Evolutionary conservation across 2,797 vertebrate genomes (phyloP), one percentile per base, ranked within the genome.

Genomic region (Ctenopoma kingsleyae): DNA sequence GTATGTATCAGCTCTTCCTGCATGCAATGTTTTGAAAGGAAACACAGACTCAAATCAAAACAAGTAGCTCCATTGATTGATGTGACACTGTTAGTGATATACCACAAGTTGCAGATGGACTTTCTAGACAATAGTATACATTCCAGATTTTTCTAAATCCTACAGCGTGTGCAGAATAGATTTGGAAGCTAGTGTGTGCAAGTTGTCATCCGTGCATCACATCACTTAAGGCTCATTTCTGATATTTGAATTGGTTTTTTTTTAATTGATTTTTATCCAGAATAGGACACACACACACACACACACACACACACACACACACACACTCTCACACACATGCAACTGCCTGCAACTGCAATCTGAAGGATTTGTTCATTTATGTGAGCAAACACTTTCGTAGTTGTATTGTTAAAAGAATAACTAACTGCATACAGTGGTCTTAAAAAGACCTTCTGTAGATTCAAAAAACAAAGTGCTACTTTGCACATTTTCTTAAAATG

Each of bases 401-500:
- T 92, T 88, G 83, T 83, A 82, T 86, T 65, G 74, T 82, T 85
- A 75, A 85, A 79, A 89, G 68, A 87, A 82, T 77, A 90, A 89
- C 75, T 77, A 88, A 87, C 88, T 82, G 77, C 85, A 77, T 85
- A 86, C 82, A 74, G 81, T 23, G 78, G 84, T 92, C 91, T 81
- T 82, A 76, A 74, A 84, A 81, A 79, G 87, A 81, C 84, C 73
- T 12, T 73, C 92, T 88, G 89, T 87, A 72, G 59, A 81, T 90
- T 87, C 0, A 16, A 74, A 84, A 79, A 92, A 86, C 73, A 91
- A 89, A 90, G 93, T 95, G 92, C 92, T 93, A 83, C 76, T 94
- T 94, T 95, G 94, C 94, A 94, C 93, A 94, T 90, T 93, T 93
- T 91, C 84, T 94, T 93, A 89, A 92, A 93, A 92, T 92, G 93